Evolutionary conservation across 2,888 invertebrate species (phyloP).

Genomic region (Chrysodeixis includens): DNA sequence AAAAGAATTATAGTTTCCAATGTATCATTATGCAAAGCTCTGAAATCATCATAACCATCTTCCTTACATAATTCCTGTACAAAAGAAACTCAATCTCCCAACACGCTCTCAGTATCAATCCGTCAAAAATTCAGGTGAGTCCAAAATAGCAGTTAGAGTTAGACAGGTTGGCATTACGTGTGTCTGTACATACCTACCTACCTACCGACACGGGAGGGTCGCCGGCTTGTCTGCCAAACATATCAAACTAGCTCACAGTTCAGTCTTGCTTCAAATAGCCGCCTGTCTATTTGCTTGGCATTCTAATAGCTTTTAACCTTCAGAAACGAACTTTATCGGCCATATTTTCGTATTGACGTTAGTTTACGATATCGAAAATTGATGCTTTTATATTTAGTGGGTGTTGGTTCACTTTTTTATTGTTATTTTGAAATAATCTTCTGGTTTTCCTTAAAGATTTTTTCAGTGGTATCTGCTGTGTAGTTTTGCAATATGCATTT

Average conservation of each 20-base stretch:
- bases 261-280: neutral
- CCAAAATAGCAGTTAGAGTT: constrained; percentile 25
- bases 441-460: no score
- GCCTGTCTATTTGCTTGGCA: neutral
- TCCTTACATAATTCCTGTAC: no score
- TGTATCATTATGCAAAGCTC: no score
- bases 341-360: neutral
- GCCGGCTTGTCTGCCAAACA: constrained; percentile 46
- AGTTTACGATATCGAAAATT: neutral
- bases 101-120: no score
- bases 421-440: no score
- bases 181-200: constrained; percentile 34
- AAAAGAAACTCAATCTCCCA: no score
- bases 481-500: no score
- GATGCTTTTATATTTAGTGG: neutral
- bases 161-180: constrained; percentile 28
- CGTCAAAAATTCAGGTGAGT: constrained; percentile 7
- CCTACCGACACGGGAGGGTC: constrained; percentile 31
- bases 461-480: no score
- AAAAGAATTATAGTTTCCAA: no score
- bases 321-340: neutral
- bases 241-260: neutral
- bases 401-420: neutral
- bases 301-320: neutral
- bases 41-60: no score